phyloP scores from a whole-genome alignment of 2,797 vertebrate genomes.

The Hafferia zeledoni region DNA sequence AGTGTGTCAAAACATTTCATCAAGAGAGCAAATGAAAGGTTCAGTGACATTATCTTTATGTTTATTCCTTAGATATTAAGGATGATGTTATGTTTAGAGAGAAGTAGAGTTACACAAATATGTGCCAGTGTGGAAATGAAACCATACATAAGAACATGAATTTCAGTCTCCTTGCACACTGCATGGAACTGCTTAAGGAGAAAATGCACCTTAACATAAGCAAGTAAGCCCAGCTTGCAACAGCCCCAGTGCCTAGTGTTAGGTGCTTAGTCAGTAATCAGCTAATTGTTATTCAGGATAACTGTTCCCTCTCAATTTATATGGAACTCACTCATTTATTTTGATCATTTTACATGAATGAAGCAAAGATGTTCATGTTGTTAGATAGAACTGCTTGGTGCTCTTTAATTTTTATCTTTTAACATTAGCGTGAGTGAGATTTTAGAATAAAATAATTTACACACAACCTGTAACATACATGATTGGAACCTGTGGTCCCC shows the following conservation, averaged over 20 bases:
- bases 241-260: neutral
- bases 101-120: slow-evolving; percentile 25
- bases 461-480: neutral
- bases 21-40: slow-evolving; percentile 64
- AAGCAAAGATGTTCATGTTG: slow-evolving; percentile 7
- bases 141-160: neutral
- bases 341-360: slow-evolving; percentile 23
- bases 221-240: neutral
- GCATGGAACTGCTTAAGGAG: neutral
- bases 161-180: slow-evolving; percentile 7
- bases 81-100: slow-evolving; percentile 41
- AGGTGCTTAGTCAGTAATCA: slow-evolving; percentile 16
- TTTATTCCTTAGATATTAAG: slow-evolving; percentile 16
- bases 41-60: slow-evolving; percentile 35
- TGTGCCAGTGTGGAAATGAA: slow-evolving; percentile 18
- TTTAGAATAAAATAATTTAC: neutral
- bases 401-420: neutral
- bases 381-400: neutral
- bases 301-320: slow-evolving; percentile 23
- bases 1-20: slow-evolving; percentile 35
- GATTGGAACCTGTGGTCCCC: neutral
- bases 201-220: neutral
- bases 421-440: neutral
- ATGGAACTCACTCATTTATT: slow-evolving; percentile 41
- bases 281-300: slow-evolving; percentile 47